Conservation (phyloP, 2,113 vertebrate genomes). For the Sprattus sprattus region DNA sequence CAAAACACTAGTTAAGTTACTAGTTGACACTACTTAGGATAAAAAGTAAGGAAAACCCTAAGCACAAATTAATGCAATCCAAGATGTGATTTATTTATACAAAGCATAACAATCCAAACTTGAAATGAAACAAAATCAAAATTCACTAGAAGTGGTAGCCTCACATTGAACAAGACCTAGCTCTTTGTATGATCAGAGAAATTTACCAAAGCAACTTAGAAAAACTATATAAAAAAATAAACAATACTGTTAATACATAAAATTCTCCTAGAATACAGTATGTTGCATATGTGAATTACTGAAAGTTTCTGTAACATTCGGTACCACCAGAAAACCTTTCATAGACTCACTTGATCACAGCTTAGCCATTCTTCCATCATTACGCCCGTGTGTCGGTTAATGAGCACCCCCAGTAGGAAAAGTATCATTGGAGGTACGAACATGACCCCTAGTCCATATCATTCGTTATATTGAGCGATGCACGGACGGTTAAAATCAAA, state of each 20-base stretch:
- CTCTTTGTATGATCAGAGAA: too few species aligned
- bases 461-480: conserved; percentile 81
- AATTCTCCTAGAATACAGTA: too few species aligned
- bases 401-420: conserved; percentile 84
- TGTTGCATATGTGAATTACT: background rate
- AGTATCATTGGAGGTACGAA: conserved; percentile 78
- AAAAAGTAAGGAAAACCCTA: too few species aligned
- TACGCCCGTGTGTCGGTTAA: conserved; percentile 84
- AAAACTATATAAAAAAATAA: background rate
- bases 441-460: conserved; percentile 88
- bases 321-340: background rate
- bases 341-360: conserved; percentile 80
- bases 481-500: conserved; percentile 95
- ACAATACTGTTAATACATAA: background rate
- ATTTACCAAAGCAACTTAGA: too few species aligned
- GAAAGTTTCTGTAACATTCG: background rate
- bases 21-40: too few species aligned
- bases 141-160: too few species aligned
- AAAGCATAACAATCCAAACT: too few species aligned
- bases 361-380: conserved; percentile 89
- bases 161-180: too few species aligned
- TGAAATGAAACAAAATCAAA: too few species aligned
- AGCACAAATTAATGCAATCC: too few species aligned
- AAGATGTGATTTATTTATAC: too few species aligned
- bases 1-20: too few species aligned